phyloP scores from a whole-genome alignment of 92 coral and sea anemone species.

The Parazoanthus darwini region DNA sequence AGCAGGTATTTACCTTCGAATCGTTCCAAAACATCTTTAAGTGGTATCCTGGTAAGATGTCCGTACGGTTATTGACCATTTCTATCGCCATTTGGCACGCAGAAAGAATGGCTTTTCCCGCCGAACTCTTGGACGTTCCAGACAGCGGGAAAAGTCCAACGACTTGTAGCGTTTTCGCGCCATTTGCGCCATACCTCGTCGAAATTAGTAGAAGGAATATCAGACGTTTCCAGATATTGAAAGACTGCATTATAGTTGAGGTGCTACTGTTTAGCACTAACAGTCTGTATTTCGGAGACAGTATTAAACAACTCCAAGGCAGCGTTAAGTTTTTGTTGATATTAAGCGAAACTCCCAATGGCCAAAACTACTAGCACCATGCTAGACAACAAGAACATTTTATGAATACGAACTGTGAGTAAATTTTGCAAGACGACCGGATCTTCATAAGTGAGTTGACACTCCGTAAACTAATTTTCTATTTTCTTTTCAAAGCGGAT shows the following conservation, averaged over 20 bases:
- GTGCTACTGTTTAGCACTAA: not conserved
- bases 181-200: not conserved
- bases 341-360: not conserved
- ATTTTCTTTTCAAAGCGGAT: conserved; percentile 39
- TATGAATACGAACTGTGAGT: not conserved
- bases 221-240: not conserved
- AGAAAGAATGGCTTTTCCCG: conserved; percentile 46
- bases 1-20: conserved; percentile 63
- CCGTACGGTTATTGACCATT: conserved; percentile 61
- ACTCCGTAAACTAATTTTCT: conserved; percentile 4
- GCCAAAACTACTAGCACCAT: not conserved
- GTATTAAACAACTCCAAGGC: not conserved
- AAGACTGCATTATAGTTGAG: not conserved
- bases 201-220: not conserved
- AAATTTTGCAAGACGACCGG: not conserved
- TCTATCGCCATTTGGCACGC: conserved; percentile 66
- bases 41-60: conserved; percentile 62
- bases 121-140: conserved; percentile 39
- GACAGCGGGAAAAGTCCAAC: conserved; percentile 76
- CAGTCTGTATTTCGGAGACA: not conserved
- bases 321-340: not conserved
- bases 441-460: not conserved
- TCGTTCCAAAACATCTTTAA: conserved; percentile 63
- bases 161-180: conserved; percentile 36
- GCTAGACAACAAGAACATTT: conserved; percentile 2